Base-by-base conservation (phyloP, 1,140 invertebrate genomes). In the Odontomachus brunneus region DNA sequence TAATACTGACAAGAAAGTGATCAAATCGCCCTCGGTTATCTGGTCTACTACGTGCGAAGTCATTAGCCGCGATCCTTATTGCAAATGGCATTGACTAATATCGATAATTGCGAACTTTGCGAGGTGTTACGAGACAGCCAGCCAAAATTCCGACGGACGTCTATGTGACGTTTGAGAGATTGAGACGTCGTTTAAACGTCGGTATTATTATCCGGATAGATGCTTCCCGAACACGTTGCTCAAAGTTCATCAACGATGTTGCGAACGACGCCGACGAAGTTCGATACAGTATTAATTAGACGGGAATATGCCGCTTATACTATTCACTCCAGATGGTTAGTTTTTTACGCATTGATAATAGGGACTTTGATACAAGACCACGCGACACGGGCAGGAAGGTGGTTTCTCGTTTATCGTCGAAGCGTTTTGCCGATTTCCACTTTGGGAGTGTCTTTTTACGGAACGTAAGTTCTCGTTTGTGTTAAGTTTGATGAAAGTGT, bases 221-320 rank as follows among this genome's bases (percentile, higher is more conserved):
- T 44, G 38, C 38, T 4, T 44, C 38, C 38, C 38, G 38, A 44
- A 44, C 38, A 44, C 38, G 38, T 44, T 44, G 38, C 38, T 44
- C 38, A 44, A 44, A 11, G 38, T 44, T 33, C 4, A 59, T 48
- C 1, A 19, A 33, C 14, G 38, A 44, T 44, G 3, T 72, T 55
- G n/a, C 26, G 17, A 22, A 57, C 29, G 26, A 44, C 14, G 12
- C 44, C 29, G 9, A 57, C 66, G 17, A 66, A 76, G 49, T 82
- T 82, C 72, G 57, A 62, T 74, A 82, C 60, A 63, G 44, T 74
- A 63, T 82, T 82, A 62, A 82, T 26, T 74, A 33, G n/a, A 33
- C 26, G 33, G 57, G 5, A 14, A 74, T 63, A 14, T 38, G 17
- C n/a, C 29, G 33, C 59, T 55, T 38, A 14, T 53, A 53, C 19